Percentiles rank a stretch among this genome's conserved stretches.
Conservation (phyloP, 1,140 invertebrate genomes). For the Drosophila takahashii region DNA sequence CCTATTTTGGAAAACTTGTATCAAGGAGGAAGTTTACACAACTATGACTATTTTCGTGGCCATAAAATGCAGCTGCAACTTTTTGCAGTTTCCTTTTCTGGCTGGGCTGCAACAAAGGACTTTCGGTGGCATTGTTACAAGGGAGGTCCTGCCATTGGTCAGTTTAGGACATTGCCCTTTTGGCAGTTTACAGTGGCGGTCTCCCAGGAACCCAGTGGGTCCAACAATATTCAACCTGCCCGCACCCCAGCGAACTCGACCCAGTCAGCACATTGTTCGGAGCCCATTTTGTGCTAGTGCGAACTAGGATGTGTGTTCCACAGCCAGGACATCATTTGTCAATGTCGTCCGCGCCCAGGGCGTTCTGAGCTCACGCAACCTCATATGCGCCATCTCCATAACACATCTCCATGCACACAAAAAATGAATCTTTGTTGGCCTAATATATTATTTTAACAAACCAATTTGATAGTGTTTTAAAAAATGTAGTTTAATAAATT, state of each 20-base stretch:
- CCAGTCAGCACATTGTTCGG: slow-evolving; percentile 53
- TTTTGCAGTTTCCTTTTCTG: slow-evolving; percentile 28
- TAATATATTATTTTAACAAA: too few species aligned
- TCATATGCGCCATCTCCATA: slow-evolving; percentile 49
- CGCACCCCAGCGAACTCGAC: neutral
- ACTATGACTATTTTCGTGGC: slow-evolving; percentile 54
- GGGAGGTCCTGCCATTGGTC: slow-evolving; percentile 40
- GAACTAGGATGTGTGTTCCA: slow-evolving; percentile 35
- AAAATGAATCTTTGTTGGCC: too few species aligned
- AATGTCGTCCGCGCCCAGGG: slow-evolving; percentile 67
- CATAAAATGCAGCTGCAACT: slow-evolving; percentile 78
- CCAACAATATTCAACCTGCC: slow-evolving; percentile 61
- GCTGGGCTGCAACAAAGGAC: slow-evolving; percentile 60
- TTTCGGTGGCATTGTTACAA: slow-evolving; percentile 63
- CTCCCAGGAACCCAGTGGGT: slow-evolving; percentile 61
- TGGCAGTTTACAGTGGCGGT: slow-evolving; percentile 19
- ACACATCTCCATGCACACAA: slow-evolving; percentile 19
- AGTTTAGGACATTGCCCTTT: slow-evolving; percentile 65
- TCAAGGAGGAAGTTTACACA: slow-evolving; percentile 39
- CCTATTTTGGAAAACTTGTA: slow-evolving; percentile 29
- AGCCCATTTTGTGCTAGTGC: slow-evolving; percentile 11
- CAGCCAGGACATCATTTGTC: slow-evolving; percentile 73
- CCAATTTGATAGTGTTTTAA: too few species aligned
- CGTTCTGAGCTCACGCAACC: slow-evolving; percentile 54
- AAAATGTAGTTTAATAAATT: too few species aligned